A percentile compares a stretch with the other conserved stretches of the same genome.
These are phyloP conservation scores for Apogon talboti DNA, from an alignment of 2,797 vertebrate species.

Conservation along the genomic window DNA sequence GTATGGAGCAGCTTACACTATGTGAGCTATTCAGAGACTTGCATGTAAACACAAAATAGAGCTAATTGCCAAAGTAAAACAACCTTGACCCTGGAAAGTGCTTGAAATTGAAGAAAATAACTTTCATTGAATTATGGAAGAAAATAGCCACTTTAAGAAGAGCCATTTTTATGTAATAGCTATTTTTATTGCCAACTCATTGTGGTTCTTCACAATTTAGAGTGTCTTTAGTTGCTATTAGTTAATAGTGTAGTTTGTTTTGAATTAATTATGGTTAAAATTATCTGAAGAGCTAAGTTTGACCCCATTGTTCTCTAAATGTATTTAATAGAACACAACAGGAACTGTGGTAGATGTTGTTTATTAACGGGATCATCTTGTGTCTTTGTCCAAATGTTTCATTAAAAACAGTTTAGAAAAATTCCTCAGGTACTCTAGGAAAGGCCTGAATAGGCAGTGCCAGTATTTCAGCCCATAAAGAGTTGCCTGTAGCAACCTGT, in stretches of 20 bases:
- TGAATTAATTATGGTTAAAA: constrained; percentile 7
- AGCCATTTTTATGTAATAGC: not conserved
- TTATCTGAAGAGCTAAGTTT: constrained; percentile 4
- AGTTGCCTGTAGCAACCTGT: constrained; percentile 56
- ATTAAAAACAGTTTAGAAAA: constrained; percentile 29
- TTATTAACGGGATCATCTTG: constrained; percentile 12
- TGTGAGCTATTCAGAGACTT: not conserved
- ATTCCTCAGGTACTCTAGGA: constrained; percentile 1
- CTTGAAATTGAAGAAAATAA: constrained; percentile 23
- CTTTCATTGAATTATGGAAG: constrained; percentile 18
- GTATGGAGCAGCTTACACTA: constrained; percentile 3
- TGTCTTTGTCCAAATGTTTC: constrained; percentile 21
- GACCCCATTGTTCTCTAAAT: constrained; percentile 9
- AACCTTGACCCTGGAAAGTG: constrained; percentile 14
- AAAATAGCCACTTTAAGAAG: not conserved
- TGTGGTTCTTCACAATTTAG: not conserved
- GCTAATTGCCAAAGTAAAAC: not conserved
- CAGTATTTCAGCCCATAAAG: constrained; percentile 34
- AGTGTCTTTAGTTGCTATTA: constrained; percentile 3
- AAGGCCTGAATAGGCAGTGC: constrained; percentile 25
- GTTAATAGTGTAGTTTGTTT: not conserved
- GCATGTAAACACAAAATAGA: constrained; percentile 17
- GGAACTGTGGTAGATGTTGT: constrained; percentile 14
- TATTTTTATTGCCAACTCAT: constrained; percentile 8
- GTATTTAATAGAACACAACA: not conserved